Conservation (phyloP, 2,797 vertebrate species). For the Amphiprion clarkii region DNA sequence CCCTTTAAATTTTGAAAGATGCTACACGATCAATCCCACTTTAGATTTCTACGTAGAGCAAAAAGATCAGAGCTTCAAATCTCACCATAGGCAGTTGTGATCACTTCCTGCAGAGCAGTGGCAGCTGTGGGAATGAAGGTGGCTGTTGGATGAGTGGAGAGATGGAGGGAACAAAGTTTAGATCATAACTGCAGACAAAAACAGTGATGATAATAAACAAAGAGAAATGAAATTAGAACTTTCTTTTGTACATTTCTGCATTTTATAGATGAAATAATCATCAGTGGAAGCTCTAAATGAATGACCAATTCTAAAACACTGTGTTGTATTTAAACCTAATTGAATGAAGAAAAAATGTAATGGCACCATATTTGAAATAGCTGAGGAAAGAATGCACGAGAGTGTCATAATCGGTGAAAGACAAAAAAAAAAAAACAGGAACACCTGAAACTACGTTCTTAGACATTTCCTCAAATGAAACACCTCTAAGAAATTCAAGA, state of each 20-base stretch:
- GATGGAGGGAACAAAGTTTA: not conserved
- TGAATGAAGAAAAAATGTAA: too few relatives aligned
- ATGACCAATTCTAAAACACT: too few relatives aligned
- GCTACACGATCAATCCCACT: not conserved
- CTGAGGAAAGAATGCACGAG: not conserved
- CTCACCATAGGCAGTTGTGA: not conserved
- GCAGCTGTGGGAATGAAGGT: not conserved
- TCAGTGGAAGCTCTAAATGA: too few relatives aligned
- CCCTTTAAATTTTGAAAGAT: too few relatives aligned
- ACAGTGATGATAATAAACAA: not conserved
- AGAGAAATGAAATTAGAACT: too few relatives aligned
- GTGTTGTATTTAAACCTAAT: too few relatives aligned
- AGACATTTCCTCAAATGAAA: not conserved
- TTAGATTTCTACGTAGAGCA: not conserved
- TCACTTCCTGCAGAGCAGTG: not conserved
- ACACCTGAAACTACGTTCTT: not conserved
- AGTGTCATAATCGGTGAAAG: not conserved
- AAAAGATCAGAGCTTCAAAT: not conserved
- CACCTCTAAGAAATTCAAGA: not conserved
- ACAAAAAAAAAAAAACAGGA: not conserved
- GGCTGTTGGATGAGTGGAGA: not conserved
- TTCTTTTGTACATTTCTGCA: too few relatives aligned
- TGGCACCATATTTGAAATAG: not conserved
- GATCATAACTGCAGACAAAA: not conserved
- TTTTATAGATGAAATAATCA: too few relatives aligned